Evolutionary conservation across 1,140 invertebrate species (phyloP), one percentile per base, ranked within the genome.

Genomic region (Charaxes varanes): DNA sequence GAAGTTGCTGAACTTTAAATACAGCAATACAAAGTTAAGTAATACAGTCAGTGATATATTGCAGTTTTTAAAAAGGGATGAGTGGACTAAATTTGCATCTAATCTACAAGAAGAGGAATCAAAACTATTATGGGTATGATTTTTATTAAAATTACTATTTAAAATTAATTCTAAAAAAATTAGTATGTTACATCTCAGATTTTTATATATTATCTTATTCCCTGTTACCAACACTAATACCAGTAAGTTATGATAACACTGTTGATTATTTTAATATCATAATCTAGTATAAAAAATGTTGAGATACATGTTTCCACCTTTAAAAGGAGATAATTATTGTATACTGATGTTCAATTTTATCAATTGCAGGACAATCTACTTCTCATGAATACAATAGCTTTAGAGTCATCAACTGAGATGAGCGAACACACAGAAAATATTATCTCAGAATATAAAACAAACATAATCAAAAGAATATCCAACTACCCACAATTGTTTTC

Each of bases 1-100:
- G 12, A 80, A 77, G 49, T 36, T 80, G 5, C 32, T 83, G 1
- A 80, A 83, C 30, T 44, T 79, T 15, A 78, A 79, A 41, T 79
- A 79, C 43, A 69, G 73, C 53, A 77, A 70, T 42, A 52, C 37
- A 8, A 83, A 80, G 53, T 2, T 73, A 6, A 46, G 44, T 4
- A 28, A 67, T 5, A 7, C 36, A 3, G 40, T 26, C 6, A 40
- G 23, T 12, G 14, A 40, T 6, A 33, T 46, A 26, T 28, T 80
- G 15, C 63, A 69, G 0, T 77, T 68, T 41, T 49, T 80, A 19
- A 54, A 37, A 24, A 45, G 33, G 10, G 28, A 68, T 17, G 61
- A 77, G 43, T 83, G 76, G 76, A 50, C 26, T 10, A 15, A 36
- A 0, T 22, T 83, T 2, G 36, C 54, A 8, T 35, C 41, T 3